phyloP scores from a whole-genome alignment of 2,797 vertebrate species.

The Cynopterus sphinx region DNA sequence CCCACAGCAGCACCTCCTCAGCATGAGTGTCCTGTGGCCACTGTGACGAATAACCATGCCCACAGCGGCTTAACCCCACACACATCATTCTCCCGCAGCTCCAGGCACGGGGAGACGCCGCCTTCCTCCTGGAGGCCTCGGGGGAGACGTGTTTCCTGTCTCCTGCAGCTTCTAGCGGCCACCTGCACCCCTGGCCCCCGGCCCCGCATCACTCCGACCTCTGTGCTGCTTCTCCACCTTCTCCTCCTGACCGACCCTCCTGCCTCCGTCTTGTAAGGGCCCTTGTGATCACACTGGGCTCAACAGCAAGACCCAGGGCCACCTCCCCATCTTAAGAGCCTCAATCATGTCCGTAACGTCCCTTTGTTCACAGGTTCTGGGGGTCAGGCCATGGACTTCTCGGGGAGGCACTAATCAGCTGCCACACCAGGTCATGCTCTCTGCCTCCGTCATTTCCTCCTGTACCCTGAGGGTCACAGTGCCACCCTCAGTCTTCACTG shows the following conservation, averaged over 20 bases:
- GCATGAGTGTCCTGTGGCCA: rapidly evolving
- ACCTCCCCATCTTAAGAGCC: neutral
- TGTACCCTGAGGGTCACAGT: neutral
- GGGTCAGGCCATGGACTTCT: rapidly evolving
- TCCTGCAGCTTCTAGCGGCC: neutral
- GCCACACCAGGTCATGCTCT: neutral
- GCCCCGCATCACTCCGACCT: neutral
- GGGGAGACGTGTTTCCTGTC: neutral
- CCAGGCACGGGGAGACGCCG: rapidly evolving
- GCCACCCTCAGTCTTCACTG: neutral
- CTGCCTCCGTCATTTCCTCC: neutral
- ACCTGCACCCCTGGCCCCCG: rapidly evolving
- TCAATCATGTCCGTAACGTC: too few relatives aligned
- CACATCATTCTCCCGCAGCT: neutral
- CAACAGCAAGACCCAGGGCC: neutral
- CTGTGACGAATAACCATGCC: neutral
- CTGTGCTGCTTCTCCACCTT: neutral
- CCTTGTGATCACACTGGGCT: neutral
- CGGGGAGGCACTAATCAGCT: neutral
- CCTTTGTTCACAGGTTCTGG: neutral
- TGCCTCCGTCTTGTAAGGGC: neutral
- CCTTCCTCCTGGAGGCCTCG: neutral
- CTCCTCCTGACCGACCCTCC: neutral
- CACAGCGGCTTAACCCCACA: rapidly evolving
- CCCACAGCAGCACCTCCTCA: neutral